phyloP scores from a whole-genome alignment of 1,140 invertebrate species.

The Lysiphlebus fabarum region DNA sequence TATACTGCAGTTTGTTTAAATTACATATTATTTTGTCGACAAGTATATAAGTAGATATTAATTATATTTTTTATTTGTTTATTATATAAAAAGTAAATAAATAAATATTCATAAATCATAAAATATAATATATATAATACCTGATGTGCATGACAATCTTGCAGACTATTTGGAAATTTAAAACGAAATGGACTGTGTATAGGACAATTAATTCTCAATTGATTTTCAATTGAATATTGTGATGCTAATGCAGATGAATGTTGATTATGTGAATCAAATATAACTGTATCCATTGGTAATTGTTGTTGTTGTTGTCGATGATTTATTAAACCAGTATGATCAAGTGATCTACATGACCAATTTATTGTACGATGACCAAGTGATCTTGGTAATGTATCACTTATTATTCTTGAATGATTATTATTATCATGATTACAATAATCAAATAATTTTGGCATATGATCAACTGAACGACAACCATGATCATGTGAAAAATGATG shows the following conservation, averaged over 20 bases:
- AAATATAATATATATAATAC: too few relatives aligned
- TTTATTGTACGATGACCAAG: constrained; percentile 34
- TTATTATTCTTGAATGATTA: constrained; percentile 32
- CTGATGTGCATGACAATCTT: constrained; percentile 58
- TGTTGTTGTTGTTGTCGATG: constrained; percentile 36
- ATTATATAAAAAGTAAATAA: too few relatives aligned
- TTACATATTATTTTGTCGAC: too few relatives aligned
- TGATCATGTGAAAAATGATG: constrained; percentile 44
- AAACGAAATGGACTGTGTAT: constrained; percentile 65
- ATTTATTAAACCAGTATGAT: constrained; percentile 28
- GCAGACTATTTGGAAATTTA: constrained; percentile 59
- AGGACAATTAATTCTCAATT: constrained; percentile 57
- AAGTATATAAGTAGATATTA: too few relatives aligned
- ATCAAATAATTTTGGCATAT: constrained; percentile 43
- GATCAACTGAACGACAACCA: constrained; percentile 47
- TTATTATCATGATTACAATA: constrained; percentile 37
- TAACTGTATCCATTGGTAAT: constrained; percentile 49
- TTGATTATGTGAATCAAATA: constrained; percentile 47
- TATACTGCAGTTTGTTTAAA: neutral
- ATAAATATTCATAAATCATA: too few relatives aligned
- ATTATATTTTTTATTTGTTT: too few relatives aligned
- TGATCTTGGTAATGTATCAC: constrained; percentile 9
- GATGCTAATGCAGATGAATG: constrained; percentile 30
- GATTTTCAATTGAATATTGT: constrained; percentile 40
- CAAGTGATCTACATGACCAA: constrained; percentile 51